Conservation (phyloP, 2,113 vertebrate species). For the Halcyon senegalensis region DNA sequence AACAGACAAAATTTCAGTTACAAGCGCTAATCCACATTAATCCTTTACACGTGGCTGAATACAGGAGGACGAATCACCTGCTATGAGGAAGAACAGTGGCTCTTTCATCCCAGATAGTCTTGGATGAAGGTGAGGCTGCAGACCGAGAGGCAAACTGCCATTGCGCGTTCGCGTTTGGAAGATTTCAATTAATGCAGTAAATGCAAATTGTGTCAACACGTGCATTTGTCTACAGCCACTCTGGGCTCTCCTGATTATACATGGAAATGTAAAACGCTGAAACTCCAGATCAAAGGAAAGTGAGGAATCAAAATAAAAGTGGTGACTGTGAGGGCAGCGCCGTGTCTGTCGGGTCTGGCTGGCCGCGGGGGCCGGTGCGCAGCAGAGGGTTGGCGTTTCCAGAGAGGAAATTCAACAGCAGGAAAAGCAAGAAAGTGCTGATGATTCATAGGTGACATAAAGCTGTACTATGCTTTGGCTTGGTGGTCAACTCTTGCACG, state of each 20-base stretch:
- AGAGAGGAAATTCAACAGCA: not conserved
- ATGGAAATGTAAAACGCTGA: not conserved
- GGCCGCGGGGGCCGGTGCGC: rapidly evolving
- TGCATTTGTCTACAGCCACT: not conserved
- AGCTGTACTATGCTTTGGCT: not conserved
- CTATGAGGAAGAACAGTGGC: not conserved
- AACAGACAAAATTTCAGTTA: not conserved
- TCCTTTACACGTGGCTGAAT: not conserved
- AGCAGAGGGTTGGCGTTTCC: not conserved
- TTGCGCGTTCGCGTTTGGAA: not conserved
- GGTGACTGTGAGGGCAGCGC: not conserved
- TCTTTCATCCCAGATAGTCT: not conserved
- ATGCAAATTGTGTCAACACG: not conserved
- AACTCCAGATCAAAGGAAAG: not conserved
- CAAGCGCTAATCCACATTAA: not conserved
- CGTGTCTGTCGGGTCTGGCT: not conserved
- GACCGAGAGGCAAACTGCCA: not conserved
- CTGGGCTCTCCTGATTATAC: not conserved
- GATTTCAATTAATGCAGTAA: not conserved
- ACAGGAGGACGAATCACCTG: not conserved
- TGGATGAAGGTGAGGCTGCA: not conserved
- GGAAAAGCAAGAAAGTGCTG: not conserved
- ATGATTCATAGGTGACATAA: not conserved
- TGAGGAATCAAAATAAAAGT: not conserved
- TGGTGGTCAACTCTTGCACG: not conserved